Evolutionary conservation across 2,113 vertebrate species (phyloP).

Genomic region (Anser brachyrhynchus): DNA sequence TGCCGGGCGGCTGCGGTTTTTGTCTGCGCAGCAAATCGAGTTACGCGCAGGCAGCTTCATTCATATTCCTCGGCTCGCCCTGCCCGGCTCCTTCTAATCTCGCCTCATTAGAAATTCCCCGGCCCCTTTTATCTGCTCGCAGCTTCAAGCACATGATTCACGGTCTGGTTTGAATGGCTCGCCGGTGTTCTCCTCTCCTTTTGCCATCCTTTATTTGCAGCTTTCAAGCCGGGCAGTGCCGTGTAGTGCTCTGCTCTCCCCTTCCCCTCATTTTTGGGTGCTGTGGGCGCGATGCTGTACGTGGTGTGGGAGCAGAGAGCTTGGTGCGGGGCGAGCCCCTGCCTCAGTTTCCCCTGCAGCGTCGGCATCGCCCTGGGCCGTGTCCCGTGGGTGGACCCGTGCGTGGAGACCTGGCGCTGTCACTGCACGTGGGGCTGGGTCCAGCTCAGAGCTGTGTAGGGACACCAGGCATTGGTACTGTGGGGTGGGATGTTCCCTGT

Average conservation of each 20-base stretch:
- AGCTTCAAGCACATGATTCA: neutral
- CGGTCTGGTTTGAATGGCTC: neutral
- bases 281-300: neutral
- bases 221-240: neutral
- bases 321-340: neutral
- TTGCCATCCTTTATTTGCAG: neutral
- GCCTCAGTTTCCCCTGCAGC: neutral
- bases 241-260: neutral
- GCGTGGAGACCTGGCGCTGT: fast-evolving
- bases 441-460: neutral
- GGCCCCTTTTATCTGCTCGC: neutral
- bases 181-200: neutral
- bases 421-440: neutral
- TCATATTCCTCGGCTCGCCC: slow-evolving; percentile 19
- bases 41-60: slow-evolving; percentile 14
- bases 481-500: neutral
- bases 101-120: slow-evolving; percentile 11
- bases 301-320: fast-evolving
- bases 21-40: neutral
- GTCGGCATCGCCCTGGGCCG: fast-evolving
- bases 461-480: neutral
- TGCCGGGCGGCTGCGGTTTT: neutral
- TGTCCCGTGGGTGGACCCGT: fast-evolving
- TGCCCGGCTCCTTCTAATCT: neutral
- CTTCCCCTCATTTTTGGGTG: neutral